Conservation (phyloP, 2,797 vertebrate genomes). For the Lagocephalus sceleratus region DNA sequence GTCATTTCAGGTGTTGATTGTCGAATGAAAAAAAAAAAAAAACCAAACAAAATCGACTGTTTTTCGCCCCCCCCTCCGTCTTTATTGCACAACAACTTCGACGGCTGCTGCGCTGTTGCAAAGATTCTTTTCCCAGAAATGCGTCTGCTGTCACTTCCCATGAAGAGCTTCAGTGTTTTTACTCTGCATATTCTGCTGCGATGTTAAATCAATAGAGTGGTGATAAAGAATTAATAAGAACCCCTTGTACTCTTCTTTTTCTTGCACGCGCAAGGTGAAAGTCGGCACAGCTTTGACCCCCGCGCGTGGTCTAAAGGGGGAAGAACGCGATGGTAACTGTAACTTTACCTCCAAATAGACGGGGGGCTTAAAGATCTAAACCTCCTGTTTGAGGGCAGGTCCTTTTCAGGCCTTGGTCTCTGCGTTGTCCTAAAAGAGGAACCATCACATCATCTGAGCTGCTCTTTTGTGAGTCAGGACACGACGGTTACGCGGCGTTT, state of each 20-base stretch:
- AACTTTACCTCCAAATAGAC: no score
- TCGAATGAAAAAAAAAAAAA: no score
- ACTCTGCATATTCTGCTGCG: slow-evolving; percentile 55
- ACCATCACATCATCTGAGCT: no score
- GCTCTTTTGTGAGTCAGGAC: no score
- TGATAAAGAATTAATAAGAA: slow-evolving; percentile 65
- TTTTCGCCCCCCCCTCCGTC: slow-evolving; percentile 10
- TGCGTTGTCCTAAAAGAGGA: slow-evolving; percentile 3
- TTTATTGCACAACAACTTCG: slow-evolving; percentile 14
- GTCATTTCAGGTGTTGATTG: slow-evolving; percentile 44
- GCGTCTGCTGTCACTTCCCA: slow-evolving; percentile 37
- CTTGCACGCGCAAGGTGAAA: no score
- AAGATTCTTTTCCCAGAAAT: slow-evolving; percentile 20
- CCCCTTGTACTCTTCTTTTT: slow-evolving; percentile 16
- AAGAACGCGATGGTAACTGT: no score
- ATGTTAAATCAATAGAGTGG: slow-evolving; percentile 45
- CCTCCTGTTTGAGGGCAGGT: no score
- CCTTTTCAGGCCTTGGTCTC: no score
- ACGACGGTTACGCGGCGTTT: no score
- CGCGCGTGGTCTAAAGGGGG: no score
- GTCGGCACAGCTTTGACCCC: no score
- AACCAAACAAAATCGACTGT: neutral
- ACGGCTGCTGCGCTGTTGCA: slow-evolving; percentile 23
- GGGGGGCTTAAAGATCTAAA: no score
- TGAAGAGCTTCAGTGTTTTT: slow-evolving; percentile 60